Conservation (phyloP, 2,113 vertebrate genomes). For the Corythornis madagascariensis region DNA sequence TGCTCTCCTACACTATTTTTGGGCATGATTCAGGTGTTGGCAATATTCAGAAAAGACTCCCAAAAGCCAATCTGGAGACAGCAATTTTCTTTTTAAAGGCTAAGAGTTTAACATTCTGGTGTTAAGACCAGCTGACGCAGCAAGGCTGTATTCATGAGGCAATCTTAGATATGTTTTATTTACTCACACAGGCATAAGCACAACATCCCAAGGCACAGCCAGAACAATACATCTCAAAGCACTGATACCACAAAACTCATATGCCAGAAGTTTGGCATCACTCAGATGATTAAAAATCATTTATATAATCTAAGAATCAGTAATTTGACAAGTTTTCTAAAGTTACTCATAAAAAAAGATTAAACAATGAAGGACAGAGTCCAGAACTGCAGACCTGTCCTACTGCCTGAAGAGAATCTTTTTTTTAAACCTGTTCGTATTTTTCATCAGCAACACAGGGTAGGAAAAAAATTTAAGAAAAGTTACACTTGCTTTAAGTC, state of each 20-base stretch:
- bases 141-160: not conserved
- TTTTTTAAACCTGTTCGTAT: not conserved
- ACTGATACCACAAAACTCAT: not conserved
- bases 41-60: not conserved
- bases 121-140: not conserved
- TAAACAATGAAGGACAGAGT: not conserved
- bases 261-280: not conserved
- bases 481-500: not conserved
- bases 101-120: not conserved
- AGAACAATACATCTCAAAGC: not conserved
- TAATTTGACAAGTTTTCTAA: not conserved
- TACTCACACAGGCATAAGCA: not conserved
- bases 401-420: not conserved
- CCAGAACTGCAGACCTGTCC: not conserved
- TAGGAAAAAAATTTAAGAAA: not conserved
- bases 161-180: not conserved
- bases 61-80: not conserved
- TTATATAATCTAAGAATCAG: not conserved
- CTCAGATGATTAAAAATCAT: not conserved
- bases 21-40: not conserved
- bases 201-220: not conserved
- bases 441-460: not conserved
- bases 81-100: not conserved
- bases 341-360: not conserved
- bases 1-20: not conserved